phyloP scores from a whole-genome alignment of 2,113 vertebrate genomes.

The Leptocoma aspasia region DNA sequence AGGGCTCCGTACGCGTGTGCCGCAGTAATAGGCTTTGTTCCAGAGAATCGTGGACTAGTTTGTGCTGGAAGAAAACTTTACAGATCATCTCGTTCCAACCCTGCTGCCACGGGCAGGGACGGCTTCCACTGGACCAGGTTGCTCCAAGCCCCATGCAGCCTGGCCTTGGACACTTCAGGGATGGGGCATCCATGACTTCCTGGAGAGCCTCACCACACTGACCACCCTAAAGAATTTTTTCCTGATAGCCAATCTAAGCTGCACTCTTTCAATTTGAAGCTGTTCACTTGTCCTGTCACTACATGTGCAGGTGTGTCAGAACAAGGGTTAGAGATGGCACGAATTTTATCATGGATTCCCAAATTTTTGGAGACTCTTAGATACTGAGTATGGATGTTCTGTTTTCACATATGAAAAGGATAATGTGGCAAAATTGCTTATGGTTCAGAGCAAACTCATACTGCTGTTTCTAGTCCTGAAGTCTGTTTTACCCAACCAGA shows the following conservation, averaged over 20 bases:
- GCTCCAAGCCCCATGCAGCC: accelerated
- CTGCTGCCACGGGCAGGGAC: background rate
- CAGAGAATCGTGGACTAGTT: too few species aligned
- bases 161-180: background rate
- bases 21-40: background rate
- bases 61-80: background rate
- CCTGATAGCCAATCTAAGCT: background rate
- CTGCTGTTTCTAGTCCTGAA: accelerated
- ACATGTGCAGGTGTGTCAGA: background rate
- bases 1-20: too few species aligned
- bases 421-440: background rate
- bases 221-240: background rate
- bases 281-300: background rate
- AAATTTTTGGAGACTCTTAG: accelerated
- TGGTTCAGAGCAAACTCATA: background rate
- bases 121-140: accelerated
- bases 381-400: accelerated
- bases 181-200: too few species aligned
- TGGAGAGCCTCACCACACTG: background rate
- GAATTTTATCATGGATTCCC: background rate
- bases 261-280: background rate
- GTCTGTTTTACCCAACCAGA: background rate
- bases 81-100: accelerated
- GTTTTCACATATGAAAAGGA: background rate
- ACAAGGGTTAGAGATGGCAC: accelerated